Evolutionary conservation across 2,888 invertebrate genomes (phyloP).

Genomic region (Lomographa bimaculata): DNA sequence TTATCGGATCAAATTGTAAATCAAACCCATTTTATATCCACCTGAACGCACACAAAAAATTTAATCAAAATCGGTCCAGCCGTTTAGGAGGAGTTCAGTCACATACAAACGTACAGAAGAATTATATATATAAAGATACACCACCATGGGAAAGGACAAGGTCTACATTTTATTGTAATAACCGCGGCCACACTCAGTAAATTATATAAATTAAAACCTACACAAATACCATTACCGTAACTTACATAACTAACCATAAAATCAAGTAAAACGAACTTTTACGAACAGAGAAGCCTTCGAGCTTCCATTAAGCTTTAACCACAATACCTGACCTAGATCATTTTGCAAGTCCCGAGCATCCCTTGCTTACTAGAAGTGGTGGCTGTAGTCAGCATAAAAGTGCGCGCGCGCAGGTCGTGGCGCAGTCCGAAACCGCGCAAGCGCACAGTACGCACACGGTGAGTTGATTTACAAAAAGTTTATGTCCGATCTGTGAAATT

Average conservation of each 20-base stretch:
- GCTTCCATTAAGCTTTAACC: constrained; percentile 19
- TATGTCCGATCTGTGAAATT: constrained; percentile 1
- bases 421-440: constrained; percentile 68
- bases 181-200: no score
- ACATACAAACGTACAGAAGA: no score
- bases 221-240: no score
- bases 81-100: no score
- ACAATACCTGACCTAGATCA: constrained; percentile 17
- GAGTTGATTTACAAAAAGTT: constrained; percentile 48
- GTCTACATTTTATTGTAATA: no score
- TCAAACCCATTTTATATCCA: no score
- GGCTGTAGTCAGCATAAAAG: constrained; percentile 61
- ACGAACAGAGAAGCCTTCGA: not conserved
- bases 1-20: no score
- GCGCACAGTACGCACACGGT: constrained; percentile 74
- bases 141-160: no score
- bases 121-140: no score
- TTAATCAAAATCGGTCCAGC: no score
- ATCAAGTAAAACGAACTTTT: constrained; percentile 5
- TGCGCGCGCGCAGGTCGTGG: constrained; percentile 38
- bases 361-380: constrained; percentile 56
- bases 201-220: no score
- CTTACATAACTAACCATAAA: not conserved
- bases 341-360: constrained; percentile 41
- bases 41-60: no score